Conservation (phyloP, 2,797 vertebrate genomes). For the Tapirus indicus region DNA sequence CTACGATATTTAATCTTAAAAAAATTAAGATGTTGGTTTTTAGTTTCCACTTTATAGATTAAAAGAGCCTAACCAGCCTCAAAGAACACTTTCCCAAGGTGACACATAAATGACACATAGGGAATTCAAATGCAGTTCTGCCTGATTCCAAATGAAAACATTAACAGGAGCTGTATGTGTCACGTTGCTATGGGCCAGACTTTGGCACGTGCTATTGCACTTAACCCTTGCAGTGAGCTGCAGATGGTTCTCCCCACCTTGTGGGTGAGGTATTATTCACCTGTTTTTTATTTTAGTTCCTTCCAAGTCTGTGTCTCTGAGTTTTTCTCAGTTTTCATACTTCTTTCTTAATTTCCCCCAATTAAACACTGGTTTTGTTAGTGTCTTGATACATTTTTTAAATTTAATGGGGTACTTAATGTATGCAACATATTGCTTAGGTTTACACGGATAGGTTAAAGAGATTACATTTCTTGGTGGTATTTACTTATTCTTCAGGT, state of each 20-base stretch:
- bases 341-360: not conserved
- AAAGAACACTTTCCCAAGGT: not conserved
- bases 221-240: not conserved
- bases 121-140: not conserved
- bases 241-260: not conserved
- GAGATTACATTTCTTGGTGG: not conserved
- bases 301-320: not conserved
- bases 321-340: not conserved
- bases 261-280: not conserved
- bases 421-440: not conserved
- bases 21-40: not conserved
- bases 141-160: conserved; percentile 41
- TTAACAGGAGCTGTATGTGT: not conserved
- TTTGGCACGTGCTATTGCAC: not conserved
- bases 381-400: not conserved
- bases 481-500: not conserved
- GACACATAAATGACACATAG: not conserved
- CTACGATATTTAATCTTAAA: not conserved
- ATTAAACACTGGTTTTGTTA: not conserved
- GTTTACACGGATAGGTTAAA: conserved; percentile 17
- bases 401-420: conserved; percentile 34
- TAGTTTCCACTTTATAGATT: not conserved
- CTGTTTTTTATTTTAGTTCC: not conserved
- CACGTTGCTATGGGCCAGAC: not conserved
- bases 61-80: not conserved